Percentiles rank a stretch among this genome's conserved stretches.
phyloP scores from a whole-genome alignment of 2,113 vertebrate genomes.

The Brevimyrus niger region DNA sequence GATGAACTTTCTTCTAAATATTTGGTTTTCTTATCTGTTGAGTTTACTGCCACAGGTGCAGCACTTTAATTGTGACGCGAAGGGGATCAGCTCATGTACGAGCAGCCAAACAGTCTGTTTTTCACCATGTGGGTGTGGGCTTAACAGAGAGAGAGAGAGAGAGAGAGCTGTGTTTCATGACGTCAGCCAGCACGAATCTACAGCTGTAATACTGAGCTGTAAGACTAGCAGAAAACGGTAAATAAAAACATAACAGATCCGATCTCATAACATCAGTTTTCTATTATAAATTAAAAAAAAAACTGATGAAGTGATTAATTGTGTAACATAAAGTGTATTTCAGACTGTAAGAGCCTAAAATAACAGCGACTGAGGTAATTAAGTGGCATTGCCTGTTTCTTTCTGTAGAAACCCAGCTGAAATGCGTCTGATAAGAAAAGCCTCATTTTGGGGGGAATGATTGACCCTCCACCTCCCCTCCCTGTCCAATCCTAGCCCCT shows the following conservation, averaged over 20 bases:
- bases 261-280: neutral
- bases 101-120: slow-evolving; percentile 22
- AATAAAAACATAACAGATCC: neutral
- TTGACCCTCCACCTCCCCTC: neutral
- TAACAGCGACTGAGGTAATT: neutral
- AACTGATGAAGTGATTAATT: neutral
- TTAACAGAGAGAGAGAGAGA: slow-evolving; percentile 35
- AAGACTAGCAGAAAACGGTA: neutral
- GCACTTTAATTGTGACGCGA: neutral
- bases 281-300: neutral
- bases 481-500: neutral
- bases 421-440: neutral
- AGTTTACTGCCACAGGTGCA: neutral
- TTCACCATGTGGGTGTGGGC: slow-evolving; percentile 51
- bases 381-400: neutral
- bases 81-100: neutral
- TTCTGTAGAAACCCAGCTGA: neutral
- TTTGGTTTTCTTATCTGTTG: neutral
- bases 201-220: slow-evolving; percentile 41
- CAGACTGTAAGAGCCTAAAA: neutral
- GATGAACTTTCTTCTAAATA: neutral
- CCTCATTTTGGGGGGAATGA: neutral
- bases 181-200: slow-evolving; percentile 45
- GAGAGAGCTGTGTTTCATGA: slow-evolving; percentile 46
- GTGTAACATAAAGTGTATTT: neutral